Evolutionary conservation across 2,797 vertebrate species (phyloP), one percentile per base, ranked within the genome.

Genomic region (Anabas testudineus): DNA sequence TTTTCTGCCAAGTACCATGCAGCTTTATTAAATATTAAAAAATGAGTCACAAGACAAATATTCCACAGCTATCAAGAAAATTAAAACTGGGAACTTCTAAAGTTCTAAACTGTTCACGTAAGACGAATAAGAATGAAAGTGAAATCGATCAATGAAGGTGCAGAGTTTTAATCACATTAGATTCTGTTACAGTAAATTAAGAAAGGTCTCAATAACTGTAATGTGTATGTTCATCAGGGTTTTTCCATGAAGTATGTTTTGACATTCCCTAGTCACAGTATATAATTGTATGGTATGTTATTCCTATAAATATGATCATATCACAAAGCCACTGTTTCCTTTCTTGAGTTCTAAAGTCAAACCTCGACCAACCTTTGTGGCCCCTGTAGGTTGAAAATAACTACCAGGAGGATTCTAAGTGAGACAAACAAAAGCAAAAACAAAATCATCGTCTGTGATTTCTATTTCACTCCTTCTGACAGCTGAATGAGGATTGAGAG

Each of bases 401-500:
- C 77, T 43, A 10, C 21, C 21, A 13, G 37, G n/a, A 65, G 63
- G 63, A 68, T 34, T 10, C 19, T 18, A 48, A 58, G 52, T 2
- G 21, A 67, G 69, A 74, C 67, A 48, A 70, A 71, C 52, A 71
- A 61, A 76, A 76, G 66, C 19, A 62, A 4, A n/a, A 81, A 81
- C 76, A 76, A 22, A 64, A 83, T 65, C 24, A 71, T 32, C 71
- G 71, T 46, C 52, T 63, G 55, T 53, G 75, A 84, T 74, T 82
- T 82, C 36, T 71, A 32, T 67, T 71, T 67, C 62, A 34, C 49
- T 74, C 18, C 13, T 76, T 28, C 71, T 53, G 80, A 56, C 71
- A 78, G 73, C 74, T 68, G 67, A 60, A 66, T 63, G 26, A 71
- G 56, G 80, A 73, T 56, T 77, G 56, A 64, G 59, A 74, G 62